Evolutionary conservation across 2,797 vertebrate genomes (phyloP).

Genomic region (Atherinosoma microstoma): DNA sequence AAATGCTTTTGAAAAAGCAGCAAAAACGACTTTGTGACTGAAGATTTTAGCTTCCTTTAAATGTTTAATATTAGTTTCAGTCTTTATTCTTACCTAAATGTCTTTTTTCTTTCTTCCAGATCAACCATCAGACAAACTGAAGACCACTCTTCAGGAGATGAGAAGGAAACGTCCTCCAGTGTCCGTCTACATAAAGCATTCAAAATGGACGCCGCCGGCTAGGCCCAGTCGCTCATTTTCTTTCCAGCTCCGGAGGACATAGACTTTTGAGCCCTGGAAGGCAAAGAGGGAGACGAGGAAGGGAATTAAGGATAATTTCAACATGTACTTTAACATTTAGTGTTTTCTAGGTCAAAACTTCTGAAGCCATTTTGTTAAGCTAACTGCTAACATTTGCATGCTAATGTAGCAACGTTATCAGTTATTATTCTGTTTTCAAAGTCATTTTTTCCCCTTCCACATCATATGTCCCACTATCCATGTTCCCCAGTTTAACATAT

Average conservation of each 20-base stretch:
- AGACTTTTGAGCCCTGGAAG: not conserved
- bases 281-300: not conserved
- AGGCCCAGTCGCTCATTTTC: conserved; percentile 29
- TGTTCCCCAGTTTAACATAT: not conserved
- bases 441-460: not conserved
- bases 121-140: conserved; percentile 5
- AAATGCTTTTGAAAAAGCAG: conserved; percentile 4
- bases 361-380: not conserved
- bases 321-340: conserved; percentile 10
- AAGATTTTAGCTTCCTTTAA: not conserved
- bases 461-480: no score
- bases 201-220: conserved; percentile 14
- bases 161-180: not conserved
- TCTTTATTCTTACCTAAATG: not conserved
- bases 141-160: conserved; percentile 12
- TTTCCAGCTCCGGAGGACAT: conserved; percentile 5
- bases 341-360: not conserved
- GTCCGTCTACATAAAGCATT: conserved; percentile 27
- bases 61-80: not conserved
- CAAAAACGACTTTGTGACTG: not conserved
- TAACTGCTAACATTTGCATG: not conserved
- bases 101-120: conserved; percentile 47
- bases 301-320: conserved; percentile 2
- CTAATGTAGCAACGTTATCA: not conserved
- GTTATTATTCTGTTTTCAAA: not conserved